phyloP scores from a whole-genome alignment of 2,113 vertebrate species.

The Apistogramma diplotaenia region DNA sequence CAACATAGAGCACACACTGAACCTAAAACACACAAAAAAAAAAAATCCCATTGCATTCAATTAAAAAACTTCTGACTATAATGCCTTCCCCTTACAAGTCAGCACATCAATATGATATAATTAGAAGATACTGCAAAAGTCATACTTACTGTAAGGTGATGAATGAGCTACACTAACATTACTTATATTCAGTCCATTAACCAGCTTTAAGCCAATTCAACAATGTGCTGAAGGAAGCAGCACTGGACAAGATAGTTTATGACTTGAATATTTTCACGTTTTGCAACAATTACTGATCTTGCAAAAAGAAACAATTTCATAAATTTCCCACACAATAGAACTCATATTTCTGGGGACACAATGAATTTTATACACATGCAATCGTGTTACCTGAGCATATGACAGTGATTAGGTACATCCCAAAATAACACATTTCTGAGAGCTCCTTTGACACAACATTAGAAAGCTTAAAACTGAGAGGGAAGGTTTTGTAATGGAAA shows the following conservation, averaged over 20 bases:
- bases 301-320: neutral
- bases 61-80: neutral
- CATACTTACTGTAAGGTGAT: slow-evolving; percentile 2
- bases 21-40: neutral
- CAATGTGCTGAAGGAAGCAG: neutral
- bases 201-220: neutral
- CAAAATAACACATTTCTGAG: neutral
- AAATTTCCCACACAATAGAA: neutral
- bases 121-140: slow-evolving; percentile 4
- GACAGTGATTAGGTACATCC: neutral
- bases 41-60: neutral
- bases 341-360: neutral
- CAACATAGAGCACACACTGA: neutral
- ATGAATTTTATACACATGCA: neutral
- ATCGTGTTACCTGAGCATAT: neutral
- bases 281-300: neutral
- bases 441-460: neutral
- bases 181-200: neutral
- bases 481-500: slow-evolving; percentile 6
- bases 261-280: neutral
- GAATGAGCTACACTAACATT: neutral
- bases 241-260: neutral
- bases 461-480: slow-evolving; percentile 24
- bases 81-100: neutral
- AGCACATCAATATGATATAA: slow-evolving; percentile 37